Base-by-base conservation (phyloP, 1,140 invertebrate genomes). In the Drosophila chauvacae region DNA sequence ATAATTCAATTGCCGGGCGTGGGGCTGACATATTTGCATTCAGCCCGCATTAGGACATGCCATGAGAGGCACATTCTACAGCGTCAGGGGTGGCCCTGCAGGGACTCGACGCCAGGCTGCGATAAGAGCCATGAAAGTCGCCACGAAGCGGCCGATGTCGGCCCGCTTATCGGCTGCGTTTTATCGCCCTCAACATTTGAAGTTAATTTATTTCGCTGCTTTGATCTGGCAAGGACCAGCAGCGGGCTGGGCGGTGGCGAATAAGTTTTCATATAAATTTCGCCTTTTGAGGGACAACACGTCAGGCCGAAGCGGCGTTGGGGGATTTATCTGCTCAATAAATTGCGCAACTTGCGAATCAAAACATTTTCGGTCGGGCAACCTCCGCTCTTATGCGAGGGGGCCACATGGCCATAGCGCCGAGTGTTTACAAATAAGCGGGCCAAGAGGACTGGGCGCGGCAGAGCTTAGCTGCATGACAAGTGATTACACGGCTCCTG, bases 221-320 rank as follows among this genome's bases (percentile, higher is more conserved):
- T 86, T 87, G 83, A 87, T 86, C 79, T 66, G 42, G 14, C 47
- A 56, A 45, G 55, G 48, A 41, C 48, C 65, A 26, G 35, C 37
- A n/a, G 33, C 28, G 33, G 26, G 26, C n/a, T 18, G 45, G 55
- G 51, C 42, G 50, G 13, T 16, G 35, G 39, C 50, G 39, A 69
- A 65, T 62, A 86, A 87, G 47, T 86, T 86, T 86, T 87, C 80
- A 87, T 83, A 86, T 86, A 86, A 86, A 87, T 86, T 87, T 72
- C 66, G 28, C 68, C 58, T 68, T 68, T 60, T 80, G 81, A 84
- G 81, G 73, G 78, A 78, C 74, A 71, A 47, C 59, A 77, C 53
- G 37, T 30, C 56, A 59, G 72, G 33, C 74, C 60, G 37, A 20
- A n/a, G 26, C 53, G 28, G 45, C 23, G 59, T 20, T 28, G 35